phyloP scores from a whole-genome alignment of 2,797 vertebrate genomes.

The Brachymystax lenok region DNA sequence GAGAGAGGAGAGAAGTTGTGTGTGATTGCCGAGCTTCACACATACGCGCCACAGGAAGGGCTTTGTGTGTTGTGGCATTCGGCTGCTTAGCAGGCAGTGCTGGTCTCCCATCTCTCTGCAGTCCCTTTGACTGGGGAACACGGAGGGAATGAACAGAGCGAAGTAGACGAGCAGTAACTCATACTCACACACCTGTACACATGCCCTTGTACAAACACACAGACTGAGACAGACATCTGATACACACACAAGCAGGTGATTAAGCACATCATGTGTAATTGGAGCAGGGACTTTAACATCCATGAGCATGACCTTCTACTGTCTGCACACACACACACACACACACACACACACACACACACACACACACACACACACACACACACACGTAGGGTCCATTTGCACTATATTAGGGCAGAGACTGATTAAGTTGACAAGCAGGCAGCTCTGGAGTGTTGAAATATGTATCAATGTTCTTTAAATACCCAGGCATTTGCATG shows the following conservation, averaged over 20 bases:
- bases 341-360: conserved; percentile 26
- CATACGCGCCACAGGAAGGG: conserved; percentile 9
- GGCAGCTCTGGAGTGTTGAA: neutral
- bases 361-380: conserved; percentile 3
- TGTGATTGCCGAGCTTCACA: conserved; percentile 45
- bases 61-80: conserved; percentile 31
- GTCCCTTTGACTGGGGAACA: neutral
- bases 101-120: conserved; percentile 39
- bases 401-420: neutral
- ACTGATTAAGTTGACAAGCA: neutral
- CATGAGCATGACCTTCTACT: neutral
- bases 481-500: conserved; percentile 11
- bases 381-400: neutral
- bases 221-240: conserved; percentile 9
- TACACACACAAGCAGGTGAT: conserved; percentile 16
- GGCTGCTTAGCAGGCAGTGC: conserved; percentile 64
- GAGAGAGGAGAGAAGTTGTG: conserved; percentile 21
- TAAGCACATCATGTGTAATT: conserved; percentile 19
- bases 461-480: conserved; percentile 3
- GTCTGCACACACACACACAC: conserved; percentile 10
- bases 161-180: neutral
- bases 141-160: neutral
- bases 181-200: conserved; percentile 25
- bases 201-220: conserved; percentile 20
- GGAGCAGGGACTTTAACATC: neutral